Evolutionary conservation across 2,113 vertebrate genomes (phyloP), one percentile per base, ranked within the genome.

Genomic region (Nothoprocta pentlandii): DNA sequence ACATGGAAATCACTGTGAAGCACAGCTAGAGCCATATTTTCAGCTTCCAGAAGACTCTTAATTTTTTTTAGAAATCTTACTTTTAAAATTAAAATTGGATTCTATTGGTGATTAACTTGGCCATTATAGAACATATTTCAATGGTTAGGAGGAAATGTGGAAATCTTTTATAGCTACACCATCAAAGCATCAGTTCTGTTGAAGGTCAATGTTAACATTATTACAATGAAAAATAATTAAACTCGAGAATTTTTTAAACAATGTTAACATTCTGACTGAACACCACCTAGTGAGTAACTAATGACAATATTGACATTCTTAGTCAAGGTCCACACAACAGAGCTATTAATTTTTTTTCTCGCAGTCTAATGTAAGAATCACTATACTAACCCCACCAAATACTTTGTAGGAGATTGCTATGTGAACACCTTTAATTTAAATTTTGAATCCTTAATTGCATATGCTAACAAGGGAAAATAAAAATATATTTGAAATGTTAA

Each of bases 201-300:
- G 44, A 81, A 78, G 15, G 13, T 15, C 69, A 87, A 1, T 73
- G 12, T 68, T 84, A 66, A 93, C 4, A 13, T 58, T 77, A 89
- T 64, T 88, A 79, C 21, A 76, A 20, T 62, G 42, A 80, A 88
- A 94, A 94, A 83, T 67, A 93, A 93, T 95, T 92, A 47, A 87
- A 69, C 16, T 58, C 51, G 19, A 66, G 21, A 0, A 0, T 86
- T 67, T 85, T 92, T 58, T 77, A 94, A 90, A 79, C 53, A 84
- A 23, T 15, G 20, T 19, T 68, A 84, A 69, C 17, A 15, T 78
- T 86, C 58, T 89, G 41, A 32, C 59, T 4, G 2, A 84, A 86
- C 20, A 12, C 14, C 5, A 21, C 41, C 41, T 53, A 61, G 34
- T 76, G 53, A 87, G 41, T 58, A 89, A 73, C 28, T 69, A 87